Conservation (phyloP, 2,797 vertebrate species). For the Chrosomus eos region DNA sequence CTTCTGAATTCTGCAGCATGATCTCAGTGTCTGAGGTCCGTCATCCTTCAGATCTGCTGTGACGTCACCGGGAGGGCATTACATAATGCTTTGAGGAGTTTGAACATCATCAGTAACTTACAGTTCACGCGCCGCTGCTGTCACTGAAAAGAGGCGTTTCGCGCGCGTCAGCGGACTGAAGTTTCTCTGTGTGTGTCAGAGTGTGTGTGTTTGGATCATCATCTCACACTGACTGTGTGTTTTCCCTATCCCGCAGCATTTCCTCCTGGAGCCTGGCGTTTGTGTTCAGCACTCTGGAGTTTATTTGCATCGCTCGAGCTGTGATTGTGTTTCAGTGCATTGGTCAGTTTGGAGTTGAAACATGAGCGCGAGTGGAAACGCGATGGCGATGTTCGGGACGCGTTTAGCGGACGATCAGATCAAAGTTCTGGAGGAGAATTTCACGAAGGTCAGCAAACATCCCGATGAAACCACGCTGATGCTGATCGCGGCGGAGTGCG, state of each 20-base stretch:
- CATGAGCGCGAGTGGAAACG: slow-evolving; percentile 65
- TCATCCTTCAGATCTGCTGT: slow-evolving; percentile 12
- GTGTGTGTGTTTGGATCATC: neutral
- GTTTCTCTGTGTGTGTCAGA: neutral
- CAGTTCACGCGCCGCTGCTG: neutral
- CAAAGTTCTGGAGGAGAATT: slow-evolving; percentile 88
- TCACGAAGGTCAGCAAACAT: slow-evolving; percentile 83
- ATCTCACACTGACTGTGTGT: neutral
- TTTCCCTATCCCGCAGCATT: slow-evolving; percentile 19
- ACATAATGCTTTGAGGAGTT: slow-evolving; percentile 7
- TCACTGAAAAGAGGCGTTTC: slow-evolving; percentile 4
- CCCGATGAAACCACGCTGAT: slow-evolving; percentile 86
- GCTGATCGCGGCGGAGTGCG: slow-evolving; percentile 89
- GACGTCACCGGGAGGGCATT: slow-evolving; percentile 54
- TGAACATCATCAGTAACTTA: neutral
- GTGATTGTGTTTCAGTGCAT: slow-evolving; percentile 7
- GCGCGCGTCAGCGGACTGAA: neutral
- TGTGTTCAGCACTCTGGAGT: neutral
- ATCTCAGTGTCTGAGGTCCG: neutral
- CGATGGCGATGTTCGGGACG: slow-evolving; percentile 50
- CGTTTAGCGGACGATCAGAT: slow-evolving; percentile 85
- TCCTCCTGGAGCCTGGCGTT: slow-evolving; percentile 22
- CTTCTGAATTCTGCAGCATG: no score
- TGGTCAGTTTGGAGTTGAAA: neutral
- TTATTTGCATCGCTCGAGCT: slow-evolving; percentile 21